Evolutionary conservation across 2,113 vertebrate species (phyloP).

Genomic region (Ictalurus punctatus): DNA sequence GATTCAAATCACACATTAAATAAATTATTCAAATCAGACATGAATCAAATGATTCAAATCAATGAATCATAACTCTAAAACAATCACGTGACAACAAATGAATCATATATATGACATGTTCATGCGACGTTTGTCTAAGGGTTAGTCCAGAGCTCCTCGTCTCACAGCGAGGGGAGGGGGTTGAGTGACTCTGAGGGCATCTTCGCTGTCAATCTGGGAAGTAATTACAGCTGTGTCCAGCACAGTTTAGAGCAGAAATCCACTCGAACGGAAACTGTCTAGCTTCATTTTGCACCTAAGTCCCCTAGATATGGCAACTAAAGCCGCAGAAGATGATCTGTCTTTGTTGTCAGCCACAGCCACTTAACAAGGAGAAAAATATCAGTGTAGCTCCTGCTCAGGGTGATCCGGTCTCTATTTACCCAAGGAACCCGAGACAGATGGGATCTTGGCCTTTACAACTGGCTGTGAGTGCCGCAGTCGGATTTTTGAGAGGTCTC

Average conservation of each 20-base stretch:
- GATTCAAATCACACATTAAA: no score
- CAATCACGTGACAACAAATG: background rate
- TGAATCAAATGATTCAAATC: no score
- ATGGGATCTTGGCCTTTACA: slow-evolving; percentile 49
- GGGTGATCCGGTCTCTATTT: slow-evolving; percentile 41
- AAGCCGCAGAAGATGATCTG: slow-evolving; percentile 47
- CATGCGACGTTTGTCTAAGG: background rate
- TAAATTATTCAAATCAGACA: no score
- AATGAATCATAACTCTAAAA: background rate
- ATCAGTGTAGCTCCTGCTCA: slow-evolving; percentile 20
- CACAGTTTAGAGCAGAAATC: slow-evolving; percentile 51
- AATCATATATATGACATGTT: background rate
- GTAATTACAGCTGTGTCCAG: slow-evolving; percentile 54
- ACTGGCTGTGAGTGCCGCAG: slow-evolving; percentile 31
- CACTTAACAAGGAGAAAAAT: slow-evolving; percentile 39
- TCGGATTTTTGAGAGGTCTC: slow-evolving; percentile 52
- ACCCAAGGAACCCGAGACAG: slow-evolving; percentile 34
- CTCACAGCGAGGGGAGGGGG: background rate
- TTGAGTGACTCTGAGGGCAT: slow-evolving; percentile 33
- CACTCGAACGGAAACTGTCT: slow-evolving; percentile 42
- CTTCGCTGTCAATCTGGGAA: slow-evolving; percentile 57
- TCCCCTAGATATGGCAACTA: slow-evolving; percentile 23
- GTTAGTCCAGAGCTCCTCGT: background rate
- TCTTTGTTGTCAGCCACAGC: slow-evolving; percentile 42
- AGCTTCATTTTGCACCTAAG: slow-evolving; percentile 43